Evolutionary conservation across 2,797 vertebrate species (phyloP), one percentile per base, ranked within the genome.

Genomic region (Crax fasciolata): DNA sequence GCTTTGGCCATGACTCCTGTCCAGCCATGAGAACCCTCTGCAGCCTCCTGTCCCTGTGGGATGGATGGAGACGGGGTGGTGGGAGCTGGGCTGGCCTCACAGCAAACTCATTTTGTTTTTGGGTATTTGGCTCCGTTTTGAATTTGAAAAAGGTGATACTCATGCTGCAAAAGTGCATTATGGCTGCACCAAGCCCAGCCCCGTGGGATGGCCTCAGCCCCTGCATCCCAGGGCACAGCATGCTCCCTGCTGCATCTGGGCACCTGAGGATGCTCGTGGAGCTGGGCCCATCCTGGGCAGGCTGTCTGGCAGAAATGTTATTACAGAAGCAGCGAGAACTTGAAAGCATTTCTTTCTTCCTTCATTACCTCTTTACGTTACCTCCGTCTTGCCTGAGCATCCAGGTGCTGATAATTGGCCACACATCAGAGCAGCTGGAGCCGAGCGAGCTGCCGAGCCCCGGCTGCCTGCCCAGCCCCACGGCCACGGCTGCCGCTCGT

Each of bases 371-470:
- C 8, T 83, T 85, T 80, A 10, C n/a, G 32, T 85, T 54, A 48
- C 62, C 73, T 83, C 24, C 52, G 44, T 83, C 63, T 46, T 58
- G 62, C 74, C 73, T 18, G 77, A 54, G 83, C n/a, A 76, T 82
- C 86, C 96, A 79, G 89, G 90, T 89, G 90, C 87, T 84, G 89
- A 75, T 75, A 66, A 48, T 46, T 84, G 89, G 89, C 92, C 71
- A 25, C 35, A 79, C 62, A 92, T 43, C 94, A 93, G 93, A 90
- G 94, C 78, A 87, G 70, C 84, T 52, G 89, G 59, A 63, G 90
- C 86, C 43, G 52, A 65, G 0, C 51, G 87, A 1, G 57, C 30
- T n/a, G 65, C 88, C 86, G 32, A 68, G 74, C 55, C 57, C 52
- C 6, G 10, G 55, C 63, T 59, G 57, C 23, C 21, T 59, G 57